phyloP scores from a whole-genome alignment of 2,888 invertebrate species.

The Caenorhabditis wallacei region DNA sequence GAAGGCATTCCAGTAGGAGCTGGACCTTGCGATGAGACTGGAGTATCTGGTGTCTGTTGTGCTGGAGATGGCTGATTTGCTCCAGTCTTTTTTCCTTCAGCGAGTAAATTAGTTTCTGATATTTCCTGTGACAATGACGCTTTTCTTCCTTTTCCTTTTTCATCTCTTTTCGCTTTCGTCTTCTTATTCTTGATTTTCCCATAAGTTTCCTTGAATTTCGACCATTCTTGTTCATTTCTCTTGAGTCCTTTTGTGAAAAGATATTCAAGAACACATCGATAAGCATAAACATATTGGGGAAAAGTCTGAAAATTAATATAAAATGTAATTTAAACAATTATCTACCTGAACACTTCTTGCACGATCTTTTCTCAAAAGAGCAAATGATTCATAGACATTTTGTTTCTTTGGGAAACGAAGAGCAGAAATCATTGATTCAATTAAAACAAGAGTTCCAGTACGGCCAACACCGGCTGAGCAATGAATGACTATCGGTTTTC shows the following conservation, averaged over 20 bases:
- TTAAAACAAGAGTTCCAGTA: conserved; percentile 50
- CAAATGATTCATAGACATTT: conserved; percentile 29
- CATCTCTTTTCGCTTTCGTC: not conserved
- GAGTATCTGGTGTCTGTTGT: not conserved
- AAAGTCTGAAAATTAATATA: conserved; percentile 23
- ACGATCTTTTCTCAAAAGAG: conserved; percentile 37
- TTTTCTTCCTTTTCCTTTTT: conserved; percentile 11
- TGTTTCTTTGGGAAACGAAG: conserved; percentile 35
- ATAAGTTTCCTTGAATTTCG: conserved; percentile 41
- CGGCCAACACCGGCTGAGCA: conserved; percentile 60
- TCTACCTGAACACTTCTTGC: conserved; percentile 51
- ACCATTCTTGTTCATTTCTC: conserved; percentile 36
- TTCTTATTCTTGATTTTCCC: conserved; percentile 37
- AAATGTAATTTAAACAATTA: not conserved
- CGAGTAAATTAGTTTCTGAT: conserved; percentile 15
- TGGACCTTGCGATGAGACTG: not conserved
- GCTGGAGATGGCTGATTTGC: not conserved
- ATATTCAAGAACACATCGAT: conserved; percentile 53
- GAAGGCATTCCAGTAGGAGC: not conserved
- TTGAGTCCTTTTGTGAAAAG: conserved; percentile 30
- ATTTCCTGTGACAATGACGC: conserved; percentile 14
- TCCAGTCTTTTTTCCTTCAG: not conserved
- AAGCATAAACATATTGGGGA: conserved; percentile 47
- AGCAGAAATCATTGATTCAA: conserved; percentile 49
- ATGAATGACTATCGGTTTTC: conserved; percentile 49